Base-by-base conservation (phyloP, 2,797 vertebrate species). In the Choloepus didactylus region DNA sequence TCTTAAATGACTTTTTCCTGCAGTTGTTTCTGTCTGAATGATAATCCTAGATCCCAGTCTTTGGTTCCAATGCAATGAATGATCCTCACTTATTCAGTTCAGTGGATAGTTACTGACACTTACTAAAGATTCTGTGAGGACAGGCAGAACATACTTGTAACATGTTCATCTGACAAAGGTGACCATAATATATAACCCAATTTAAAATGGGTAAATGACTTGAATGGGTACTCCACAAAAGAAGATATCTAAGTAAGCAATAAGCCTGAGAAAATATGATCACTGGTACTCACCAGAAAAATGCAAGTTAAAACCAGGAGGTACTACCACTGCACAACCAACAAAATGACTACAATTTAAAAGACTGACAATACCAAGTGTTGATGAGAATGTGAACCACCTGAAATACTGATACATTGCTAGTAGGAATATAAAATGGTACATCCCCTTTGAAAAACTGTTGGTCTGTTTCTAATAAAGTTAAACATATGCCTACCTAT, bases 1-100 rank as follows among this genome's bases (percentile, higher is more conserved):
- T 90, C 29, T 70, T 82, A n/a, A 86, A 94, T 82, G 77, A 70
- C 12, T 49, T 92, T 89, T 87, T 84, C 9, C 70, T 54, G 90
- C 49, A 76, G 56, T 87, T 93, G 23, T 73, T 87, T 51, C 31
- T 5, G 44, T 80, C 66, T 72, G 64, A 66, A 67, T 80, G 31
- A 69, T 86, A 96, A 93, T 76, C 18, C 75, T 85, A 88, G 69
- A 79, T 79, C 10, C 72, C 16, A 64, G 87, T 59, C 46, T 94
- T 96, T 89, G 46, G 46, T 76, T 19, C 31, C 16, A 62, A 31
- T 72, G 60, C 21, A 86, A 11, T 19, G 6, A 93, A 51, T 85
- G 72, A 82, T 54, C n/a, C 14, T 86, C n/a, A 73, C 23, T 91
- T 66, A 92, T 5, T 75, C 12, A 59, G 25, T 70, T 91, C 31